Conservation (phyloP, 2,113 vertebrate genomes). For the Uropsilus gracilis region DNA sequence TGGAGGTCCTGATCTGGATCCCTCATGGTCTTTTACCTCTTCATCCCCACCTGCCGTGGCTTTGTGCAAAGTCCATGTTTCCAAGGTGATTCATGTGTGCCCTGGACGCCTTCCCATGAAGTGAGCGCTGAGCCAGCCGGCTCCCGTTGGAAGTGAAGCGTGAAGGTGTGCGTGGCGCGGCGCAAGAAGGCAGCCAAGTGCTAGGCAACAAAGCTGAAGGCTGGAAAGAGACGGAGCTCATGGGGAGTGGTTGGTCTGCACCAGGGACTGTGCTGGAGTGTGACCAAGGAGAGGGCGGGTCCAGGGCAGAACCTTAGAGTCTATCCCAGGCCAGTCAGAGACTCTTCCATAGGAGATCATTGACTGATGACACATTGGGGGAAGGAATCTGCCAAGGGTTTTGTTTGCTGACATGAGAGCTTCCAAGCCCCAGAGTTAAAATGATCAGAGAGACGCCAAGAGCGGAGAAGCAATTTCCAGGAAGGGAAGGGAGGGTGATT, state of each 20-base stretch:
- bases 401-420: not conserved
- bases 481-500: not conserved
- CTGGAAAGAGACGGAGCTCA: not conserved
- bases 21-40: not conserved
- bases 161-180: not conserved
- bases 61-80: not conserved
- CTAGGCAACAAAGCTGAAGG: not conserved
- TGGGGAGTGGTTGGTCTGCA: not conserved
- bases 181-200: not conserved
- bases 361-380: not conserved
- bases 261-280: not conserved
- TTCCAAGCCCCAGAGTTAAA: constrained; percentile 7
- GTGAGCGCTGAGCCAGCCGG: not conserved
- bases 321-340: not conserved
- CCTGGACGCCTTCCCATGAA: fast-evolving
- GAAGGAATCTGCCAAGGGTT: not conserved
- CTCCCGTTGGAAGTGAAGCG: not conserved
- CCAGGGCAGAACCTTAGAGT: not conserved
- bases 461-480: constrained; percentile 11
- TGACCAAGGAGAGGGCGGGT: not conserved
- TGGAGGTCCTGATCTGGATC: not conserved
- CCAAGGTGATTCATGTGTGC: not conserved
- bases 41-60: too few relatives aligned
- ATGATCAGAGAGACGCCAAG: not conserved
- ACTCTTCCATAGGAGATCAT: not conserved